Evolutionary conservation across 2,888 invertebrate species (phyloP).

Genomic region (Synergus itoensis): DNA sequence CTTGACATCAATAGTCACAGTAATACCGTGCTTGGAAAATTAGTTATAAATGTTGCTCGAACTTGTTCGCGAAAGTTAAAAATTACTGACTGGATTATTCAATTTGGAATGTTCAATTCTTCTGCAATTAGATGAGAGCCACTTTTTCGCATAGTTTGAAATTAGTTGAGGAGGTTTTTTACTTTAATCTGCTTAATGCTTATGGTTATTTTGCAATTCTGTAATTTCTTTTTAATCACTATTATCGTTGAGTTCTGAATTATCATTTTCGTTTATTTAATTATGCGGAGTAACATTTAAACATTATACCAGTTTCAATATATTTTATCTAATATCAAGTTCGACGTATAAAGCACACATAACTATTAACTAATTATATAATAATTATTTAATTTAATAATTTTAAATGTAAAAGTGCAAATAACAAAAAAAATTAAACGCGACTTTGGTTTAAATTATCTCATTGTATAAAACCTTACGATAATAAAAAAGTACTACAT

Average conservation of each 20-base stretch:
- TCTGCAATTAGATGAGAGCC: too few species aligned
- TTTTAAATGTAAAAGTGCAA: background rate
- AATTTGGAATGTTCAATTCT: too few species aligned
- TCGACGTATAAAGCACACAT: background rate
- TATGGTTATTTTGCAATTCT: background rate
- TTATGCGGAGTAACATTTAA: background rate
- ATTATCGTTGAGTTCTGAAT: background rate
- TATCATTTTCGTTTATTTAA: background rate
- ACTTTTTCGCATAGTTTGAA: background rate
- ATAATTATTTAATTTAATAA: background rate
- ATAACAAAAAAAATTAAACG: background rate
- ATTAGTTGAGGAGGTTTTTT: background rate
- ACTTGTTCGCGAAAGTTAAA: background rate
- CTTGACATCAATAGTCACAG: background rate
- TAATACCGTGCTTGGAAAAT: background rate
- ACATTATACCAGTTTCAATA: too few species aligned
- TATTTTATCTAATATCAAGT: background rate
- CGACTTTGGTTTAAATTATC: background rate
- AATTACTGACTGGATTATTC: too few species aligned
- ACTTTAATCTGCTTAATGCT: background rate
- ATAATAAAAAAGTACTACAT: background rate
- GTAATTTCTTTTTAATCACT: background rate
- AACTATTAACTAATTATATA: background rate
- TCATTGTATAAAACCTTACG: background rate
- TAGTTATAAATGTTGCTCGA: background rate